phyloP scores from a whole-genome alignment of 2,113 vertebrate genomes.

The Trochalopteron elliotii region DNA sequence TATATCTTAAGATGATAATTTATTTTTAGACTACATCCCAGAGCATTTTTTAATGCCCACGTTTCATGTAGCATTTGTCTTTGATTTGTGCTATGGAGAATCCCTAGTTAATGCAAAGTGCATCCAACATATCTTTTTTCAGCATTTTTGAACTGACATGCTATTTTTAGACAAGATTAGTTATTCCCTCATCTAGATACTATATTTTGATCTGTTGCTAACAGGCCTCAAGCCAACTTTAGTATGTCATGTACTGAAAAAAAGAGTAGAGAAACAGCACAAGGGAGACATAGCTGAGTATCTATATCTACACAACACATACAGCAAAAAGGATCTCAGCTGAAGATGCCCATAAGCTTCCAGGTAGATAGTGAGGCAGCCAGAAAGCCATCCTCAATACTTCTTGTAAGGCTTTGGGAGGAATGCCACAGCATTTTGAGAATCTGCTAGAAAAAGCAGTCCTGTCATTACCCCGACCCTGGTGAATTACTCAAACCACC shows the following conservation, averaged over 20 bases:
- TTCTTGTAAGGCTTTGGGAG: not conserved
- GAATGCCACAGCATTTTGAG: not conserved
- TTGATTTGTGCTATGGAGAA: not conserved
- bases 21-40: constrained; percentile 22
- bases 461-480: not conserved
- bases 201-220: constrained; percentile 34
- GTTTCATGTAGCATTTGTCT: not conserved
- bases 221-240: not conserved
- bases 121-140: not conserved
- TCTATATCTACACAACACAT: not conserved
- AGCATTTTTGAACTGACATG: not conserved
- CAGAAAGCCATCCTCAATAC: not conserved
- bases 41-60: not conserved
- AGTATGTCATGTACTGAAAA: not conserved
- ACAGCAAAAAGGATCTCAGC: not conserved
- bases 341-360: not conserved
- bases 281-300: not conserved
- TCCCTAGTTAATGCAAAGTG: not conserved
- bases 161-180: not conserved
- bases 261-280: not conserved
- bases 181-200: not conserved
- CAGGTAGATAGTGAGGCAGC: not conserved
- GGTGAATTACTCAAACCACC: not conserved
- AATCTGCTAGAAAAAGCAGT: not conserved
- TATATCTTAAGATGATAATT: not conserved